These are phyloP conservation scores for Heteronetta atricapilla DNA, from an alignment of 2,113 vertebrate species.

Conservation along the genomic window DNA sequence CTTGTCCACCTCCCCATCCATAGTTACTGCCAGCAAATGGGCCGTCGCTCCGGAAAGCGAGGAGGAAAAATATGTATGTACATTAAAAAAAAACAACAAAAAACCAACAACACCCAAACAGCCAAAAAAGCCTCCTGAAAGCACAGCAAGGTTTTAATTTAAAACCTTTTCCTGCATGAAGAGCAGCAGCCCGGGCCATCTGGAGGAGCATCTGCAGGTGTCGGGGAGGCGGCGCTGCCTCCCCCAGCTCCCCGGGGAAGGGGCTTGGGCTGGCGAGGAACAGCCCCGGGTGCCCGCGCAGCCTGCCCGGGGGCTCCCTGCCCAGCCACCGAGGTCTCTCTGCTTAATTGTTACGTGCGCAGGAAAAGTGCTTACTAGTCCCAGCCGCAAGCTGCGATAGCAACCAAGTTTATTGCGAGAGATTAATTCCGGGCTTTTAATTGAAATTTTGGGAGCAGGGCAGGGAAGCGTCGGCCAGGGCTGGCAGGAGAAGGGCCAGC, in stretches of 20 bases:
- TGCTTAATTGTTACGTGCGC: neutral
- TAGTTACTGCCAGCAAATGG: neutral
- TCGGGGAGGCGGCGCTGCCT: neutral
- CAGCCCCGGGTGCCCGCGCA: rapidly evolving
- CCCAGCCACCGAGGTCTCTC: neutral
- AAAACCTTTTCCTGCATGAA: neutral
- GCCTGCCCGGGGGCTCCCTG: neutral
- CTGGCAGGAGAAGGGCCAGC: neutral
- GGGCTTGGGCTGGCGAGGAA: neutral
- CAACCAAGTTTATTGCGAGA: neutral
- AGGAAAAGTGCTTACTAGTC: conserved; percentile 40
- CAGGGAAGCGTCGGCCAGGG: neutral
- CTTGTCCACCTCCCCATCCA: rapidly evolving
- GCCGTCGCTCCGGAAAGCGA: neutral
- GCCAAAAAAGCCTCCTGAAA: neutral
- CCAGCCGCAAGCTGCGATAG: conserved; percentile 15
- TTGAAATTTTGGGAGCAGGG: conserved; percentile 43
- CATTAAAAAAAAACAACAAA: neutral
- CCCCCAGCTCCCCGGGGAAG: neutral
- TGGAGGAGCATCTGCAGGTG: conserved; percentile 56
- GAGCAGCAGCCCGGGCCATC: conserved; percentile 9
- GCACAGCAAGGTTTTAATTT: conserved; percentile 26
- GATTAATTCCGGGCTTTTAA: conserved; percentile 53
- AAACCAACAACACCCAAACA: neutral
- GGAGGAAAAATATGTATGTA: too few relatives aligned